Evolutionary conservation across 2,113 vertebrate species (phyloP), one percentile per base, ranked within the genome.

Genomic region (Daphoenositta chrysoptera): DNA sequence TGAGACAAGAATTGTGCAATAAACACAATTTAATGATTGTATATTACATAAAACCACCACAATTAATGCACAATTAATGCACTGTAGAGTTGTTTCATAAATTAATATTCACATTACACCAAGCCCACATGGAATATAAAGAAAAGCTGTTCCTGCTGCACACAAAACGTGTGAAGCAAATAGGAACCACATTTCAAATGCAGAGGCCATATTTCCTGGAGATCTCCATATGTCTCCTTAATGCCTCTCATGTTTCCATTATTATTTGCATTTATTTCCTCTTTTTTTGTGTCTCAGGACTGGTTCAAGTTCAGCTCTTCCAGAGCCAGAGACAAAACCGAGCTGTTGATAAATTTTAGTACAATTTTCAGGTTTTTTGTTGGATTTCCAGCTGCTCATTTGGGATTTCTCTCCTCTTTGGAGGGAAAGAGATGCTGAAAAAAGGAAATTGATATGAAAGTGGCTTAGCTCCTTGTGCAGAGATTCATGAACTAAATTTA

Each of bases 111-210:
- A 44, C 75, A 79, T 95, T 61, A 42, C 70, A 53, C 69, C 84
- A 56, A 35, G 13, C 61, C 44, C 68, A 31, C 10, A 10, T 27
- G 78, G 90, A 89, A 84, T 56, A 60, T 30, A 9, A 44, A 81
- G 82, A 42, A 78, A 90, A 94, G 93, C 83, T 90, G 90, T 58
- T 96, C 87, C 88, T 90, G 51, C 50, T 93, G 93, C 87, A 70
- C 78, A 77, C 69, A 63, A 78, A 93, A 94, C 0, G 70, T 87
- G 95, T 86, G 94, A 94, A 93, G 94, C 69, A 97, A 97, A 97
- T 97, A 83, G 73, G 90, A 97, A 97, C 91, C 95, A 97, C 24
- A 75, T 93, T 97, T 96, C 81, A 89, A 72, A 95, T 86, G 69
- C 70, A 42, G 51, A 75, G 92, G 37, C 68, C 8, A 2, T 69